Base-by-base conservation (phyloP, 2,888 invertebrate genomes). In the Tipula unca region DNA sequence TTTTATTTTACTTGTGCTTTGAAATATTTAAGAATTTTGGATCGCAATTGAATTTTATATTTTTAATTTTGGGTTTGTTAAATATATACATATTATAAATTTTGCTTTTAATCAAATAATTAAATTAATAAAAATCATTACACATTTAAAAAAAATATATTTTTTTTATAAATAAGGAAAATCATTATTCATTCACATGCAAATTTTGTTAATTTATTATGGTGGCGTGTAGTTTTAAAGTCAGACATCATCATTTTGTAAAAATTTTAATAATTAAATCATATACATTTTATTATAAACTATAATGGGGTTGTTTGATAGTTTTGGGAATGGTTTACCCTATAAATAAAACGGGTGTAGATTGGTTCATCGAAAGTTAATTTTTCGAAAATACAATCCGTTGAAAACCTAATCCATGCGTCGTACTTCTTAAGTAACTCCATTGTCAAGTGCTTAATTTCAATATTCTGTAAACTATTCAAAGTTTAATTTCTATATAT, bases 61-160 rank as follows among this genome's bases (percentile, higher is more conserved):
- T 54, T 54, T 17, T 17, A n/a, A 17, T 54, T 54, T 54, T 54
- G 48, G 17, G 4, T 54, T 69, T 69, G 25, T 69, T 69, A 69
- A 69, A 69, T 69, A 20, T 25, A 48, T 39, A 39, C 17, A 48
- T 69, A 69, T 69, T 69, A 69, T 69, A 69, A 69, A 69, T 69
- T 69, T 69, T 25, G 69, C 69, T 69, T 69, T 69, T 69, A 69
- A 69, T 69, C 69, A 69, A 69, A 69, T 69, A 69, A 69, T 69
- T 69, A 25, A 69, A 69, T 69, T 69, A 69, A 69, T 69, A 69
- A 69, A 69, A 69, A 69, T 69, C 69, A 69, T 69, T 69, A 69
- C 69, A 25, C 69, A 69, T 69, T 69, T 54, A 6, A 25, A 69
- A 69, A 25, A 69, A 20, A 25, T 48, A 10, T 54, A n/a, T 54